These are phyloP conservation scores for Flexamia atlantica DNA, from an alignment of 2,888 invertebrate genomes.

Conservation along the genomic window DNA sequence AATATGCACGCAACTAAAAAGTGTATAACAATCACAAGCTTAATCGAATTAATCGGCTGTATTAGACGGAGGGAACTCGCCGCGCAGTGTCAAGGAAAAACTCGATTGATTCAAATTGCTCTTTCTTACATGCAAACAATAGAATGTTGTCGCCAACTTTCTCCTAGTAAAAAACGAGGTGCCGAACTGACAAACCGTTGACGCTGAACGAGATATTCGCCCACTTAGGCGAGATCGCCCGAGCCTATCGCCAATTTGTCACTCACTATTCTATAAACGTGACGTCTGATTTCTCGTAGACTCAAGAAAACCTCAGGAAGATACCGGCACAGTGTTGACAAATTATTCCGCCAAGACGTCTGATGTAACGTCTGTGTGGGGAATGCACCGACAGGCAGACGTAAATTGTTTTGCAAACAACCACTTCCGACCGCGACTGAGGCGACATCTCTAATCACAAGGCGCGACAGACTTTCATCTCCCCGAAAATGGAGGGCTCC, in stretches of 20 bases:
- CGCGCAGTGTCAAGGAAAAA: background rate
- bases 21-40: too few species aligned
- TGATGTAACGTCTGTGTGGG: background rate
- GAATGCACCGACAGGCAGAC: slow-evolving; percentile 19
- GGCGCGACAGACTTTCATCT: slow-evolving; percentile 31
- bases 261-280: background rate
- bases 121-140: background rate
- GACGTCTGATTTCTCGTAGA: background rate
- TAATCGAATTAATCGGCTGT: too few species aligned
- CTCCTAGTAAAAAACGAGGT: background rate
- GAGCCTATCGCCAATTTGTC: slow-evolving; percentile 32
- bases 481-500: slow-evolving; percentile 9
- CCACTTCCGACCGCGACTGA: background rate
- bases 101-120: background rate
- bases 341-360: background rate
- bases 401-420: slow-evolving; percentile 20
- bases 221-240: background rate
- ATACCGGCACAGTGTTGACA: background rate
- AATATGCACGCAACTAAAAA: too few species aligned
- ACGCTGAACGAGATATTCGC: slow-evolving; percentile 33
- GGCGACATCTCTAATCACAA: background rate
- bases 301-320: slow-evolving; percentile 16
- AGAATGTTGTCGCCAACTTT: background rate
- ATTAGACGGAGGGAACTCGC: background rate
- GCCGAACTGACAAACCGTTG: background rate